A percentile compares a stretch with the other conserved stretches of the same genome.
These are phyloP conservation scores for Athalia circularis DNA, from an alignment of 2,888 invertebrate genomes.

Conservation along the genomic window DNA sequence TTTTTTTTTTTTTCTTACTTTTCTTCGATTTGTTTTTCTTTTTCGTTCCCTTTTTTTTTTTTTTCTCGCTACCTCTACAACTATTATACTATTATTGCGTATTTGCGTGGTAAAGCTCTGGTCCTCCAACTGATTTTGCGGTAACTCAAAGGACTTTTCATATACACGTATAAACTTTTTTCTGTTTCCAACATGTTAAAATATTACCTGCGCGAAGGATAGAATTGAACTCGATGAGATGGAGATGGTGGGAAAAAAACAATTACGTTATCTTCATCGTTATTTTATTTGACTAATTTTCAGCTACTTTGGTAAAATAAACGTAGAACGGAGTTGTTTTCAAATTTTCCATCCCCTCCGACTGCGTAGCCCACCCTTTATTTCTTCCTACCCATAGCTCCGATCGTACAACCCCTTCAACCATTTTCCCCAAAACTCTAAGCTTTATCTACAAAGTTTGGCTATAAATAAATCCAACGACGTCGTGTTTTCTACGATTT, in stretches of 20 bases:
- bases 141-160: too few relatives aligned
- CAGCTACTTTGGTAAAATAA: conserved; percentile 5
- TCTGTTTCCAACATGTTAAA: too few relatives aligned
- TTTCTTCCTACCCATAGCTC: too few relatives aligned
- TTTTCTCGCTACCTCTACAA: neutral
- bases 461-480: conserved; percentile 56
- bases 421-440: neutral
- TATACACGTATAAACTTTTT: too few relatives aligned
- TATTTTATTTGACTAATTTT: conserved; percentile 22
- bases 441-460: conserved; percentile 54
- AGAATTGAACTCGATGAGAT: too few relatives aligned
- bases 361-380: neutral
- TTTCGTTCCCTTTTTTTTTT: neutral
- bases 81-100: neutral
- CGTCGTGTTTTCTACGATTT: conserved; percentile 38
- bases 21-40: neutral
- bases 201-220: too few relatives aligned
- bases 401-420: too few relatives aligned
- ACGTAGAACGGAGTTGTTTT: conserved; percentile 19
- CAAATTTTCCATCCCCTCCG: neutral
- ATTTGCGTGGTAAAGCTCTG: too few relatives aligned
- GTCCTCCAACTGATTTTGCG: neutral
- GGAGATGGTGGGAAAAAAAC: too few relatives aligned
- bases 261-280: conserved; percentile 21
- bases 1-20: too few relatives aligned